These are phyloP conservation scores for Cabera pusaria DNA, from an alignment of 2,888 invertebrate species.

Conservation along the genomic window DNA sequence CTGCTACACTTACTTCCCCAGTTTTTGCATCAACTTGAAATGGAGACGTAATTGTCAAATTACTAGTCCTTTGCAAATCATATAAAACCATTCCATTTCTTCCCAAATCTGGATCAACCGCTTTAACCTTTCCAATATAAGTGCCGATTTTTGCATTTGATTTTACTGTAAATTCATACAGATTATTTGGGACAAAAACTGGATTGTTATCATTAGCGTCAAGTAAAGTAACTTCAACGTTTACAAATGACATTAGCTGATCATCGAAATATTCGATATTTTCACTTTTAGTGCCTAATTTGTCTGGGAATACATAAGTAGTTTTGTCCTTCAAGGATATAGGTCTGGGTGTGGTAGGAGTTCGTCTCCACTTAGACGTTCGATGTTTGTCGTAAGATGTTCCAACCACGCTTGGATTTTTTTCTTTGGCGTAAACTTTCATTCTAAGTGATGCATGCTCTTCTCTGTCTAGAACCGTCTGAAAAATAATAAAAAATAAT, in stretches of 20 bases:
- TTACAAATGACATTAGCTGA: slow-evolving; percentile 83
- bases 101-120: slow-evolving; percentile 91
- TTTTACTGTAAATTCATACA: slow-evolving; percentile 90
- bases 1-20: slow-evolving; percentile 87
- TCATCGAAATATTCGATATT: slow-evolving; percentile 72
- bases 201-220: slow-evolving; percentile 97
- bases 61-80: slow-evolving; percentile 87
- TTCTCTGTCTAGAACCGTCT: slow-evolving; percentile 91
- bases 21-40: slow-evolving; percentile 88
- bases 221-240: slow-evolving; percentile 91
- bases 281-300: slow-evolving; percentile 62
- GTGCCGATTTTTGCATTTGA: slow-evolving; percentile 87
- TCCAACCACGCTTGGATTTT: slow-evolving; percentile 86
- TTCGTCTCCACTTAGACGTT: slow-evolving; percentile 66
- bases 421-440: slow-evolving; percentile 91
- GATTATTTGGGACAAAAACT: slow-evolving; percentile 91
- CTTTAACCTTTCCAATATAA: slow-evolving; percentile 90
- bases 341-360: slow-evolving; percentile 47
- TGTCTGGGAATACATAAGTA: slow-evolving; percentile 75
- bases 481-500: slow-evolving; percentile 49
- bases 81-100: slow-evolving; percentile 89
- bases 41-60: slow-evolving; percentile 85
- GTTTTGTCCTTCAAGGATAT: slow-evolving; percentile 62
- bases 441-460: slow-evolving; percentile 87
- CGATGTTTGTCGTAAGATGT: slow-evolving; percentile 68